Evolutionary conservation across 2,113 vertebrate species (phyloP).

Genomic region (Albula goreensis): DNA sequence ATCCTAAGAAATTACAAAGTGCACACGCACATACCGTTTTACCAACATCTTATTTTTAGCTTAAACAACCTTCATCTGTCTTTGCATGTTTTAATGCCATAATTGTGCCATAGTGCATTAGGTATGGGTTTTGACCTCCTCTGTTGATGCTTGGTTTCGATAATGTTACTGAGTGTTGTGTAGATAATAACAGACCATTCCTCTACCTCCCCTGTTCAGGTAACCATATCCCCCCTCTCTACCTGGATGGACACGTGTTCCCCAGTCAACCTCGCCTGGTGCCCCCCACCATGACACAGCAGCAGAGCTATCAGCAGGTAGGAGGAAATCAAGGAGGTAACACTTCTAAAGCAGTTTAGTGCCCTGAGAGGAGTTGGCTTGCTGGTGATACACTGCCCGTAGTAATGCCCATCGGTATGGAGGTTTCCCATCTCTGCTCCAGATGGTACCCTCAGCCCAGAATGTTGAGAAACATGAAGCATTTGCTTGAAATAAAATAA

Average conservation of each 20-base stretch:
- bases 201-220: conserved; percentile 65
- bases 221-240: conserved; percentile 91
- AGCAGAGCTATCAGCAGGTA: conserved; percentile 96
- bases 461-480: neutral
- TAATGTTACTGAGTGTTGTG: neutral
- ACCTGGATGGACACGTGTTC: conserved; percentile 94
- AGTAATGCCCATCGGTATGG: too few species aligned
- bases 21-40: too few species aligned
- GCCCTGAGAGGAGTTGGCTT: too few species aligned
- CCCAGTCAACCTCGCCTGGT: conserved; percentile 93
- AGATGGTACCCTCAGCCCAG: neutral
- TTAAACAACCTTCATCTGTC: too few species aligned
- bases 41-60: too few species aligned
- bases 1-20: too few species aligned
- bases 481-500: neutral
- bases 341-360: too few species aligned
- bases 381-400: too few species aligned
- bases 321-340: neutral
- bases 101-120: too few species aligned
- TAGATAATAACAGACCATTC: neutral
- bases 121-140: too few species aligned
- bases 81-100: too few species aligned
- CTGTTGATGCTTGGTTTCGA: neutral
- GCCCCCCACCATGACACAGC: conserved; percentile 91
- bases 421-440: too few species aligned